Evolutionary conservation across 2,888 invertebrate genomes (phyloP), one percentile per base, ranked within the genome.

Genomic region (Vanessa cardui): DNA sequence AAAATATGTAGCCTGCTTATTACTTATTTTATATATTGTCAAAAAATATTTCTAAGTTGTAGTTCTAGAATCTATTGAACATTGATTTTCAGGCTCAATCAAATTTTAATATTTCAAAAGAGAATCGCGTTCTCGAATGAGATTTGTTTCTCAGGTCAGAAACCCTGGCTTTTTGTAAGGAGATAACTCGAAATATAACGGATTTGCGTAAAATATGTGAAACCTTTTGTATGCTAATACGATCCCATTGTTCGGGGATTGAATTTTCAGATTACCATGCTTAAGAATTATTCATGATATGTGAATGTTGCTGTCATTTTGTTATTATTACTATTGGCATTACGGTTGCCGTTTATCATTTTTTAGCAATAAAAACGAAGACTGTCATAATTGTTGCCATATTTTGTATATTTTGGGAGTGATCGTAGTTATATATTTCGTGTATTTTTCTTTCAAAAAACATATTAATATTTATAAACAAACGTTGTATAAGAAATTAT

Each of bases 171-270:
- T 88, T 88, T 86, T 87, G 84, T 82, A 80, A 83, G 83, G 83
- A 88, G 85, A 89, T 90, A 90, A 88, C 89, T 89, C 90, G 88
- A 90, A 90, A 89, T 90, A 89, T 88, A 89, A 88, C 88, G 89
- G 90, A 89, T 91, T 88, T 88, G 85, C 89, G 89, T 90, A 89
- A 91, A 89, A 92, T 92, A 91, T 92, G 88, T 90, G 91, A 90
- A 90, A 88, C 91, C 90, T 91, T 92, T 91, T 92, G 90, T 92
- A 92, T 92, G 92, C 88, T 92, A 92, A 92, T 92, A 90, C 84
- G 87, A 90, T 89, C 86, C 88, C 85, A 91, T 92, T 90, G 91
- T 91, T 90, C 89, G 90, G 86, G 88, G 90, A 92, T 92, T 92
- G 92, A 91, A 92, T 90, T 89, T 90, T 88, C 84, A 84, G 89